Evolutionary conservation across 1,140 invertebrate species (phyloP), one percentile per base, ranked within the genome.

Genomic region (Penaeus chinensis): DNA sequence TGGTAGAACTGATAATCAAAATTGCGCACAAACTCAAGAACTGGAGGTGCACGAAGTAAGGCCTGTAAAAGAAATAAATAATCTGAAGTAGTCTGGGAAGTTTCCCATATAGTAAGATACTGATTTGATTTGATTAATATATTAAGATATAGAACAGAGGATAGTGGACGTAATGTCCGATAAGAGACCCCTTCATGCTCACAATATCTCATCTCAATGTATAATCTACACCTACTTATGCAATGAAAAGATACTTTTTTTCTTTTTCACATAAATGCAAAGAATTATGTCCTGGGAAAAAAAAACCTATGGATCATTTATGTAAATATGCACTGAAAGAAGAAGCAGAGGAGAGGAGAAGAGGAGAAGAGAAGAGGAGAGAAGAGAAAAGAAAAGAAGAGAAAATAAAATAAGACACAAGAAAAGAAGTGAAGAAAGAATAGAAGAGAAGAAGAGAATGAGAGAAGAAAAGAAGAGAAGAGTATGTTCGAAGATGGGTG

Each of bases 1-100:
- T 99, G 98, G 93, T 99, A 99, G 93, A 99, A 98, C 87, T 95
- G 94, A 92, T 97, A 96, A 93, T 99, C 99, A 63, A 97, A 96
- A 88, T 94, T 94, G 71, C 95, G 94, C 79, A 97, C 94, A 92
- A 95, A 97, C 87, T 95, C 93, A 92, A 95, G 94, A 60, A 96
- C 93, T 90, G 93, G 93, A 61, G 93, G 87, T 20, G 86, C 42
- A 3, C 88, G 78, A 24, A 89, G 77, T 76, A 90, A 54, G 37
- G 87, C 81, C 90, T 90, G 87, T 54, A 47, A 69, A 22, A 76
- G 60, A 22, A 19, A 47, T 37, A 60, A 27, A 47, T 16, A 61
- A 18, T 19, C 19, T 62, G 18, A 76, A 63, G 8, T 78, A 24
- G 8, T 16, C 22, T n/a, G 1, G 18, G 79, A 22, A 54, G 18